These are phyloP conservation scores for Euzetes globulus DNA, from an alignment of 2,888 invertebrate genomes.

Conservation along the genomic window DNA sequence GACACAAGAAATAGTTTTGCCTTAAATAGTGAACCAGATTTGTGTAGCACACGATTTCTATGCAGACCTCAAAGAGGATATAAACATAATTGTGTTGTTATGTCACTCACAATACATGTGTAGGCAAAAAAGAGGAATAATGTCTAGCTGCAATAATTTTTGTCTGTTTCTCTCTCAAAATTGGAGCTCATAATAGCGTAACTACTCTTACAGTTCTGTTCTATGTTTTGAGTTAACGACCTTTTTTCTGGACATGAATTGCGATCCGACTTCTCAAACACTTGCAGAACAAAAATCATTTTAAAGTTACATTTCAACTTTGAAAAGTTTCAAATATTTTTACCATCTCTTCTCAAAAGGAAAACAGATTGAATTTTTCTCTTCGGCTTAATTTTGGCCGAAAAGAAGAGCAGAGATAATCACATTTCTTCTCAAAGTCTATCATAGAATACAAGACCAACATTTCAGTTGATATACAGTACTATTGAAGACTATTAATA, in stretches of 20 bases:
- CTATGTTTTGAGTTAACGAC: neutral
- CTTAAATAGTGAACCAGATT: neutral
- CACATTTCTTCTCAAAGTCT: neutral
- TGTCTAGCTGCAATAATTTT: neutral
- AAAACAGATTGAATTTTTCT: neutral
- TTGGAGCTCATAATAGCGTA: constrained; percentile 20
- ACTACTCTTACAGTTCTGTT: neutral
- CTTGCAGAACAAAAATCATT: neutral
- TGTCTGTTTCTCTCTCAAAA: neutral
- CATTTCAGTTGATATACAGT: neutral
- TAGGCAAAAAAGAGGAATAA: neutral
- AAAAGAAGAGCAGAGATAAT: neutral
- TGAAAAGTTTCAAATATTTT: neutral
- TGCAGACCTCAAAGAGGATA: neutral
- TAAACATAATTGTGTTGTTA: neutral
- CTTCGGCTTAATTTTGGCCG: neutral
- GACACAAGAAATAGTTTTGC: neutral
- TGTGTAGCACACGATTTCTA: neutral
- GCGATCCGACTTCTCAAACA: neutral
- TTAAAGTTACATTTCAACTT: neutral
- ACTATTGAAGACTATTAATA: no score
- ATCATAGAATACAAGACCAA: neutral
- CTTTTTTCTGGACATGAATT: neutral
- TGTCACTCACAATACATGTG: neutral
- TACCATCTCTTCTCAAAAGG: neutral